A percentile compares a stretch with the other conserved stretches of the same genome.
These are phyloP conservation scores for Brachyptera putata DNA, from an alignment of 2,888 invertebrate species.

Conservation along the genomic window DNA sequence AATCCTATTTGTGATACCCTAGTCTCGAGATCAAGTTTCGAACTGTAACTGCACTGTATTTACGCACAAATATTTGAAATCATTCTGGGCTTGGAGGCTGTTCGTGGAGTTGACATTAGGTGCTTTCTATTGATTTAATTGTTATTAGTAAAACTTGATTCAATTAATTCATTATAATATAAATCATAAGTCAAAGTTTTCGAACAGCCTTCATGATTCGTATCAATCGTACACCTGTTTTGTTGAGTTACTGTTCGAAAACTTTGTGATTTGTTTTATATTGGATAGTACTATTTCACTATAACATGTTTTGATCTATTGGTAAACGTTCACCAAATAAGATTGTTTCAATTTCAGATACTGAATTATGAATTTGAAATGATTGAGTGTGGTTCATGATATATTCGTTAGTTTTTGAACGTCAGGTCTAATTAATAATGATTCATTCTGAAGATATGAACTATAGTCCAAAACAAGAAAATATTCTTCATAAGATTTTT, in stretches of 20 bases:
- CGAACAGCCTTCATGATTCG: constrained; percentile 58
- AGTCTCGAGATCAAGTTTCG: not conserved
- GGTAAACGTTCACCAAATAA: no score
- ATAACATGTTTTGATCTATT: no score
- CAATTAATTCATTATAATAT: constrained; percentile 36
- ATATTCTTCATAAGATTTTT: no score
- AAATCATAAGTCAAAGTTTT: constrained; percentile 52
- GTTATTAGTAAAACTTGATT: constrained; percentile 43
- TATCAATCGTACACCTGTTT: constrained; percentile 48
- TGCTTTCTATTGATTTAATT: constrained; percentile 44
- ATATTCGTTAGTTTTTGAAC: no score
- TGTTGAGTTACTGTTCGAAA: constrained; percentile 54
- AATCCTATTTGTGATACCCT: not conserved
- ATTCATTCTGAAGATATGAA: no score
- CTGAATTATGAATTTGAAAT: no score
- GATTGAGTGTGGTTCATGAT: no score
- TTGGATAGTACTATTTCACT: no score
- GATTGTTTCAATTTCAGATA: no score
- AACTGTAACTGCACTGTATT: not conserved
- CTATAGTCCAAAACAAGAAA: no score
- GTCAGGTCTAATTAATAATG: no score
- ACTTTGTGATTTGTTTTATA: constrained; percentile 53
- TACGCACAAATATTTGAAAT: not conserved
- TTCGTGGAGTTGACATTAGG: constrained; percentile 36
- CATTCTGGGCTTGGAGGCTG: constrained; percentile 34